These are phyloP conservation scores for Nibea albiflora DNA, from an alignment of 2,113 vertebrate genomes.

Conservation along the genomic window DNA sequence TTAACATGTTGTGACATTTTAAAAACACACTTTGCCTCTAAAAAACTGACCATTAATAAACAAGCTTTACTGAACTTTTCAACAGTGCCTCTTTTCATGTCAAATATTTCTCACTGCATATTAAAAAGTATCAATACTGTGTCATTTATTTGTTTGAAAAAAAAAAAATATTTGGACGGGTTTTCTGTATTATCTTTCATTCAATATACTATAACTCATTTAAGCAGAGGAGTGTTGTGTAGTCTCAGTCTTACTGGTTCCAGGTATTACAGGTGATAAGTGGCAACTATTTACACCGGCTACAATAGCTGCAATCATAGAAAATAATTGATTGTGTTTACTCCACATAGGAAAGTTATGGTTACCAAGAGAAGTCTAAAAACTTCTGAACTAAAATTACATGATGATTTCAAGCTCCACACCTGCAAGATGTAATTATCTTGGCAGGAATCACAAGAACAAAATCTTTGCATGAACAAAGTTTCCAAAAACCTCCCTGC, in stretches of 20 bases:
- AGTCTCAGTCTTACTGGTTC: not conserved
- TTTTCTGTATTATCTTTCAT: not conserved
- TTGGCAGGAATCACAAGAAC: not conserved
- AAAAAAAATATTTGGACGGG: not conserved
- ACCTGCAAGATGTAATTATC: not conserved
- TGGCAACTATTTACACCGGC: conserved; percentile 11
- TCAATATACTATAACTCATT: not conserved
- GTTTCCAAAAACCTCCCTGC: not conserved
- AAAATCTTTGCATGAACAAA: not conserved
- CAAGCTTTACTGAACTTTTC: conserved; percentile 59
- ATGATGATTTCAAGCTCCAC: conserved; percentile 1
- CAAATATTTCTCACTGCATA: not conserved
- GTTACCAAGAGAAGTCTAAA: not conserved
- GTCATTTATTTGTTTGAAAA: not conserved
- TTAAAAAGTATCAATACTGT: conserved; percentile 1
- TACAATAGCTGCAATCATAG: not conserved
- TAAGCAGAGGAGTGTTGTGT: not conserved
- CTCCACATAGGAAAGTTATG: conserved; percentile 1
- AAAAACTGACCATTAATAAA: conserved; percentile 70
- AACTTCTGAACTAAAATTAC: not conserved
- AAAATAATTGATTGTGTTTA: not conserved
- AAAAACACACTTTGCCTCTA: conserved; percentile 52
- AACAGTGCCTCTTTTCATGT: conserved; percentile 5
- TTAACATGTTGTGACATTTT: conserved; percentile 73
- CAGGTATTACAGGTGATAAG: not conserved